phyloP scores from a whole-genome alignment of 2,797 vertebrate species.

The Ambastaia sidthimunki region DNA sequence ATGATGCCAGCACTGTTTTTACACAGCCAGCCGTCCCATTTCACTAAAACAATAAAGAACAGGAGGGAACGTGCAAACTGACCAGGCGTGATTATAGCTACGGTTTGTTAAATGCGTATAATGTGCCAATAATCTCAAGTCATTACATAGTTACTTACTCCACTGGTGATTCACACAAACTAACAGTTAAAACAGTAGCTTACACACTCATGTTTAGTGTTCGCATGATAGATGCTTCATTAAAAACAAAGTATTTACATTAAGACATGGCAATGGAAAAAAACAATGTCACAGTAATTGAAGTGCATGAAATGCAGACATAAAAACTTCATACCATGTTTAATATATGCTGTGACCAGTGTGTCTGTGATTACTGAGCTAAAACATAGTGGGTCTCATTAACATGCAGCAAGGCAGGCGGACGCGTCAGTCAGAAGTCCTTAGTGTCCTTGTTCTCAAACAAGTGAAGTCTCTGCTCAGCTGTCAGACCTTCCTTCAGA shows the following conservation, averaged over 20 bases:
- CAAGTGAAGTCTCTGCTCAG: conserved; percentile 84
- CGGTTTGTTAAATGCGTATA: conserved; percentile 62
- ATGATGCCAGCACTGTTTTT: conserved; percentile 60
- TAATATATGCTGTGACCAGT: conserved; percentile 80
- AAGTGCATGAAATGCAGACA: conserved; percentile 84
- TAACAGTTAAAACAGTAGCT: conserved; percentile 85
- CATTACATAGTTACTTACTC: conserved; percentile 66
- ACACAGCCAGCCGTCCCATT: conserved; percentile 52
- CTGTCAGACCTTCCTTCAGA: conserved; percentile 84
- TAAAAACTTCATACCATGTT: conserved; percentile 81
- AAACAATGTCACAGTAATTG: conserved; percentile 81
- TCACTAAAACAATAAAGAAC: conserved; percentile 57
- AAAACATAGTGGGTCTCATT: conserved; percentile 75
- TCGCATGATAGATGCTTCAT: conserved; percentile 73
- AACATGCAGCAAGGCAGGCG: conserved; percentile 74
- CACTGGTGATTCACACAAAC: conserved; percentile 77
- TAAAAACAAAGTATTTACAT: conserved; percentile 85
- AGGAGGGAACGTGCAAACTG: conserved; percentile 55
- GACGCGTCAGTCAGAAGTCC: conserved; percentile 78
- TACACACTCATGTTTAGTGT: conserved; percentile 83
- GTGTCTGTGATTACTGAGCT: conserved; percentile 80
- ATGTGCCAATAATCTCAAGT: conserved; percentile 62
- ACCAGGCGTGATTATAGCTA: conserved; percentile 63
- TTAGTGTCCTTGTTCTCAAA: conserved; percentile 84
- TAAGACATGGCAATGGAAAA: conserved; percentile 75